Percentiles rank a stretch among this genome's conserved stretches.
Conservation (phyloP, 2,888 invertebrate genomes). For the Stenoptilia bipunctidactyla region DNA sequence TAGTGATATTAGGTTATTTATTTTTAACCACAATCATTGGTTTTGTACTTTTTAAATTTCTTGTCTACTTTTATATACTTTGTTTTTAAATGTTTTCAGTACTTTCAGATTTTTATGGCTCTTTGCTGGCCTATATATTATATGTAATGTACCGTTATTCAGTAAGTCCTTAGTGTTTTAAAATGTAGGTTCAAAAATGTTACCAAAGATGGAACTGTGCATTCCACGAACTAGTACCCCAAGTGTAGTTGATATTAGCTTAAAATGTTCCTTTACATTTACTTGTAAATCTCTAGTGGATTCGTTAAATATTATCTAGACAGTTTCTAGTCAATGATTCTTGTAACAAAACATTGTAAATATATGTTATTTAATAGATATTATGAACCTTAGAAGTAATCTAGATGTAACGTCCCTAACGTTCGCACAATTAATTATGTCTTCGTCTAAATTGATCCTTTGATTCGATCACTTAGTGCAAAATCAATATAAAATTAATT, state of each 20-base stretch:
- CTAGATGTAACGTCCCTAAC: slow-evolving; percentile 34
- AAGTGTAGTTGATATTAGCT: slow-evolving; percentile 10
- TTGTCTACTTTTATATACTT: background rate
- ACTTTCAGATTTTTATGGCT: background rate
- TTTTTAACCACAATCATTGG: slow-evolving; percentile 7
- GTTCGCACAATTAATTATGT: slow-evolving; percentile 42
- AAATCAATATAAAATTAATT: slow-evolving; percentile 19
- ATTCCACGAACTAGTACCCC: slow-evolving; percentile 28
- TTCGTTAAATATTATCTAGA: slow-evolving; percentile 31
- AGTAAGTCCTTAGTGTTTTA: background rate
- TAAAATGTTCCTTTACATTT: slow-evolving; percentile 38
- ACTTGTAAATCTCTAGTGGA: slow-evolving; percentile 27
- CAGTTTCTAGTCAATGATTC: slow-evolving; percentile 64
- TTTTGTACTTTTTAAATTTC: background rate
- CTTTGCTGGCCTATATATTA: background rate
- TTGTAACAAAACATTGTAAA: slow-evolving; percentile 57
- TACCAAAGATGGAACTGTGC: slow-evolving; percentile 56
- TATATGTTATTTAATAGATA: slow-evolving; percentile 22
- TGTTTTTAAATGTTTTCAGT: background rate
- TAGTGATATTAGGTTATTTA: slow-evolving; percentile 3
- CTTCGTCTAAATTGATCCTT: background rate
- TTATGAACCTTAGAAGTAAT: slow-evolving; percentile 23
- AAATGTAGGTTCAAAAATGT: slow-evolving; percentile 39
- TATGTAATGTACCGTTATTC: background rate
- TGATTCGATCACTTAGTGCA: slow-evolving; percentile 21